Percentiles rank a stretch among this genome's conserved stretches.
These are phyloP conservation scores for Dasyprocta punctata DNA, from an alignment of 2,113 vertebrate genomes.

Conservation along the genomic window DNA sequence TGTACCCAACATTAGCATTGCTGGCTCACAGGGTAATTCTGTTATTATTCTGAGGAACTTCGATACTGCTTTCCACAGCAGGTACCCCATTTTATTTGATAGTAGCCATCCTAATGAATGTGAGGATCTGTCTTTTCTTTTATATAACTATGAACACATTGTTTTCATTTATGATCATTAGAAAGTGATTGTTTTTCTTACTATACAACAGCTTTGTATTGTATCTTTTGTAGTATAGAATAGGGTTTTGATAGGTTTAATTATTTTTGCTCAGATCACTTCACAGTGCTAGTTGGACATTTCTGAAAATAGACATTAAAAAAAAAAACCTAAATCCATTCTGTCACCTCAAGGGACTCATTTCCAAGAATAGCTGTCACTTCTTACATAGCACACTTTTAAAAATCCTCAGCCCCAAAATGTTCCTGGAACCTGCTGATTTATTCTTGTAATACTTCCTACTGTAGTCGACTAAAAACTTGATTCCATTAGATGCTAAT, in stretches of 20 bases:
- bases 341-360: constrained; percentile 21
- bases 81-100: not conserved
- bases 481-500: constrained; percentile 62
- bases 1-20: not conserved
- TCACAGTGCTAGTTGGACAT: not conserved
- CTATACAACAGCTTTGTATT: not conserved
- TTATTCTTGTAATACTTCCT: constrained; percentile 63
- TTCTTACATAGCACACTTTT: constrained; percentile 28
- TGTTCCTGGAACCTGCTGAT: constrained; percentile 65
- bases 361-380: constrained; percentile 59
- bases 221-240: not conserved
- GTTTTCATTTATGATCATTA: constrained; percentile 18
- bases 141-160: not conserved
- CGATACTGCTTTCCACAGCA: not conserved
- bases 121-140: not conserved
- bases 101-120: not conserved
- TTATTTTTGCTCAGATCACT: constrained; percentile 48
- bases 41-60: not conserved
- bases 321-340: constrained; percentile 39
- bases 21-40: not conserved
- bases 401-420: not conserved
- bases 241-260: not conserved
- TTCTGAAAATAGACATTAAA: constrained; percentile 47
- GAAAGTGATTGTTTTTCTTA: not conserved
- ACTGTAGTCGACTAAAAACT: constrained; percentile 37